These are phyloP conservation scores for Xiphias gladius DNA, from an alignment of 2,113 vertebrate genomes.

Conservation along the genomic window DNA sequence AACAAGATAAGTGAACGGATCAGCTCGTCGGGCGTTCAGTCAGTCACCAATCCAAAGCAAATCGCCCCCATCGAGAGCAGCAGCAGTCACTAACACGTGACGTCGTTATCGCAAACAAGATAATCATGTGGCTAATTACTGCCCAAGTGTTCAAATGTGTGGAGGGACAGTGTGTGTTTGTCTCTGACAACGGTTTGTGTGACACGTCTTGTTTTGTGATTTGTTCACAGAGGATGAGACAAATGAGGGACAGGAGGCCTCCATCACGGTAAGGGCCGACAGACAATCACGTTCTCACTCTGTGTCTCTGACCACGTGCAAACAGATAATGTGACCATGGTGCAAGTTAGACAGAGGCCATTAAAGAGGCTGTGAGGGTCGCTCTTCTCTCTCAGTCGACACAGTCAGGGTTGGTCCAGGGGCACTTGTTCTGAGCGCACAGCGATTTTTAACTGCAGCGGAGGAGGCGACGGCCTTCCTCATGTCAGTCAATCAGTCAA, in stretches of 20 bases:
- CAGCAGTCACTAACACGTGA: not conserved
- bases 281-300: not conserved
- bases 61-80: not conserved
- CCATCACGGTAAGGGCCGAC: constrained; percentile 56
- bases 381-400: no score
- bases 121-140: constrained; percentile 8
- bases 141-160: not conserved
- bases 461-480: no score
- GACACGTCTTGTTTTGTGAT: constrained; percentile 26
- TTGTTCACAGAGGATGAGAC: constrained; percentile 73
- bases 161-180: not conserved
- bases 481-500: no score
- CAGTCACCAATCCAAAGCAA: constrained; percentile 11
- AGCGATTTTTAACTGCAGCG: no score
- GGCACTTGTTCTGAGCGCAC: no score
- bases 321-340: not conserved
- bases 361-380: not conserved
- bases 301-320: not conserved
- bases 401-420: no score
- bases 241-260: constrained; percentile 45
- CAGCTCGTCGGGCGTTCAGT: not conserved
- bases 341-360: not conserved
- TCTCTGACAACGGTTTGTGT: no score
- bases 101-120: constrained; percentile 31
- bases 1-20: not conserved